Conservation (phyloP, 1,140 invertebrate species). For the Oppia nitens region DNA sequence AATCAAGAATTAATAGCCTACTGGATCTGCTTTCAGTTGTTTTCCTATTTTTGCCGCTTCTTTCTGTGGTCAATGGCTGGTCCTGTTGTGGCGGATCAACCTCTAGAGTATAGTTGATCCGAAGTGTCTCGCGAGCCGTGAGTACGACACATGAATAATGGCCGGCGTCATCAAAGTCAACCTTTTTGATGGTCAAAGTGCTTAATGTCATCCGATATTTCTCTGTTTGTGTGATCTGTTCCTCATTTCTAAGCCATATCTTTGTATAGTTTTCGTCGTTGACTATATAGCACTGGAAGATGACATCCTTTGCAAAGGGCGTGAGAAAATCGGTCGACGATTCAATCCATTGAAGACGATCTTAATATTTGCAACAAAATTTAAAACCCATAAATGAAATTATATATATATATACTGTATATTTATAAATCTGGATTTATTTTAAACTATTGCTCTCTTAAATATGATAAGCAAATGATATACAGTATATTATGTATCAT, state of each 20-base stretch:
- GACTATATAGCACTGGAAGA: not conserved
- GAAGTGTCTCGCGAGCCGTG: not conserved
- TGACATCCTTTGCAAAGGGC: not conserved
- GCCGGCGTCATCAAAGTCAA: not conserved
- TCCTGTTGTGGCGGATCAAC: not conserved
- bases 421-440: not conserved
- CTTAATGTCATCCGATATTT: not conserved
- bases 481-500: too few species aligned
- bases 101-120: not conserved
- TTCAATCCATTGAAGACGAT: not conserved
- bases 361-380: not conserved
- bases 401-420: not conserved
- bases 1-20: not conserved
- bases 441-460: not conserved
- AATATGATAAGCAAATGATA: not conserved
- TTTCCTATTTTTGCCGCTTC: not conserved
- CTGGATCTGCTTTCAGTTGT: not conserved
- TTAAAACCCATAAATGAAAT: not conserved
- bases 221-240: not conserved
- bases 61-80: not conserved
- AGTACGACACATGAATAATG: not conserved
- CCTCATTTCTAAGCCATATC: not conserved
- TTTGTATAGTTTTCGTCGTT: not conserved
- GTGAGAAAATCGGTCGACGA: not conserved
- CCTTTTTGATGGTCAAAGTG: not conserved